phyloP scores from a whole-genome alignment of 2,113 vertebrate genomes.

The Indicator indicator region DNA sequence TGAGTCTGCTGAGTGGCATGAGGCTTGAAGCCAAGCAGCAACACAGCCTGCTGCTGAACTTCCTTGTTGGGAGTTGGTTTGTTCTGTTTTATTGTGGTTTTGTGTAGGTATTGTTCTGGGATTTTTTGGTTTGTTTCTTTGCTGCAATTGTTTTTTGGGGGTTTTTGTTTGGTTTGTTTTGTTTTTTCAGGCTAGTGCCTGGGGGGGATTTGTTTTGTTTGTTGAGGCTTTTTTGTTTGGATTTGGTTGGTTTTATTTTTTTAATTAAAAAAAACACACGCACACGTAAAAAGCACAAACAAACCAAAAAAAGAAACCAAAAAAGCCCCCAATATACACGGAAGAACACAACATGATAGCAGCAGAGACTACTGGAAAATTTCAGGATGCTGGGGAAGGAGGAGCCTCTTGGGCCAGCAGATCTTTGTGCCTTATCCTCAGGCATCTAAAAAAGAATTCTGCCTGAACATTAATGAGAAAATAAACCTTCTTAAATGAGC shows the following conservation, averaged over 20 bases:
- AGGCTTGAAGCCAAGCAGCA: background rate
- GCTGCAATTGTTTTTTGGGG: background rate
- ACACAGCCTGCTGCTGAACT: background rate
- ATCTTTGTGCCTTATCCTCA: background rate
- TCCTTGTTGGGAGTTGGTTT: background rate
- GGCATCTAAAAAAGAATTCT: background rate
- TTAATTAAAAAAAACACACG: background rate
- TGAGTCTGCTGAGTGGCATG: fast-evolving
- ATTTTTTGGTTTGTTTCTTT: background rate
- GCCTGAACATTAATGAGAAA: background rate
- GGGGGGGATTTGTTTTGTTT: background rate
- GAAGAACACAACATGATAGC: background rate
- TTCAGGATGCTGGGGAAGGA: background rate
- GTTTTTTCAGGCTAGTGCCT: background rate
- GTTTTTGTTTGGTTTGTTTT: background rate
- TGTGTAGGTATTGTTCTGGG: background rate
- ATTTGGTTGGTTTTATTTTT: background rate
- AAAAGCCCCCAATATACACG: too few relatives aligned
- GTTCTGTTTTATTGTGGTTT: background rate
- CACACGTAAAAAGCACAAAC: background rate
- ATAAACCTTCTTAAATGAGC: background rate
- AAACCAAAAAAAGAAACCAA: too few relatives aligned
- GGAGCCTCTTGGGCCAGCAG: background rate
- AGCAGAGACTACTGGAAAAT: background rate
- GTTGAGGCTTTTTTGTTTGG: background rate